Evolutionary conservation across 2,888 invertebrate genomes (phyloP), one percentile per base, ranked within the genome.

Genomic region (Dromius quadrimaculatus): DNA sequence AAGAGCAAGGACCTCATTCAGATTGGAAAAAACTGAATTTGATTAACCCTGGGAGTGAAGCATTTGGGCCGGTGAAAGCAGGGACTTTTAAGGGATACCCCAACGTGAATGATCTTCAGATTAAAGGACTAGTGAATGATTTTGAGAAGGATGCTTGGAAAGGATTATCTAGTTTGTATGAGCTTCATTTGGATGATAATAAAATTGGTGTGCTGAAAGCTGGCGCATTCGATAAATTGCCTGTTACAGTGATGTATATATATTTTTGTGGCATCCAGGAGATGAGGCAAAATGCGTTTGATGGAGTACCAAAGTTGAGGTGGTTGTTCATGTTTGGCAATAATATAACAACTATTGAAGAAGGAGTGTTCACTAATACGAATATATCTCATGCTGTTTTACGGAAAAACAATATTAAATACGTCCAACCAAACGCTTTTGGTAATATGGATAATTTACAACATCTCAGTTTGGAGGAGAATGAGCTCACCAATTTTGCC

Each of bases 121-220:
- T 68, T 1, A 68, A 59, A 59, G 68, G 59, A 20, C 3, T 59
- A n/a, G 57, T 45, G 3, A 68, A 43, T 22, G 34, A 34, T 17
- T 32, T 68, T 1, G 34, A 68, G 6, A 11, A 19, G 9, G 59
- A 22, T 13, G 57, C 68, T 3, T 68, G 57, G 36, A 43, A 68
- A 13, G 68, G 68, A 13, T n/a, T 68, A 19, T 5, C n/a, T 13
- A 43, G 45, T 28, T 13, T 68, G 9, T 45, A 59, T 23, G 68
- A 68, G 13, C 19, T 68, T 19, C 68, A 68, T 59, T 59, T 68
- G 20, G 68, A 68, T 34, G 68, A 68, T 9, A 68, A 68, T 45
- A 68, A 68, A 22, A 9, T 68, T 4, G 5, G 47, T 11, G 36
- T 47, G 13, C 61, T 70, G 13, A 28, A 22, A 9, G 15, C 17